Evolutionary conservation across 2,888 invertebrate genomes (phyloP), one percentile per base, ranked within the genome.

Genomic region (Trachelus stipa): DNA sequence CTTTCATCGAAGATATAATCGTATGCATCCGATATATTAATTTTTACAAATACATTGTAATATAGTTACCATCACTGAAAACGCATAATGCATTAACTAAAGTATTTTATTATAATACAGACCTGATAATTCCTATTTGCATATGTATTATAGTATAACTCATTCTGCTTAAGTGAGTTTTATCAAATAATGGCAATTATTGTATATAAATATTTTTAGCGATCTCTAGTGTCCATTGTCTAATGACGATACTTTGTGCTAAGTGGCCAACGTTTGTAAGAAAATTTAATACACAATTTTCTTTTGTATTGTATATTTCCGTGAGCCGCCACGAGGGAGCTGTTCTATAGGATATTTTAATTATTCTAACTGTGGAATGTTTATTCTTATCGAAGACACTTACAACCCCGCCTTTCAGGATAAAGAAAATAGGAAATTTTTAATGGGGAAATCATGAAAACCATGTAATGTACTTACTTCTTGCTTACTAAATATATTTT

Each of bases 151-250:
- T 34, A 35, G 35, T 4, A 33, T 75, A 31, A 76, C 23, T 76
- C 73, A 78, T 73, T 76, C 34, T 15, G 35, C 73, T 68, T 73
- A 78, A 40, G 11, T 73, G 31, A 31, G 30, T 68, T 9, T 34
- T 15, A 4, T 71, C 23, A 68, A 78, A 37, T 73, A 68, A 40
- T 75, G 40, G 75, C 75, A 78, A 73, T 78, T 76, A 78, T 74
- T 78, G 76, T 78, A 78, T 37, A 78, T 78, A 77, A 31, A 75
- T 74, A 30, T 56, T 74, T 78, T 71, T 76, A 73, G 34, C 31
- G 68, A 78, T 73, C 75, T 78, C 30, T 75, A 78, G 73, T 78
- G 75, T 76, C 78, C 68, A 69, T 56, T n/a, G 68, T 78, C 68
- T 73, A 76, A 31, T 73, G 73, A 73, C 68, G 37, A 71, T 73